Evolutionary conservation across 2,113 vertebrate species (phyloP), one percentile per base, ranked within the genome.

Genomic region (Hystrix brachyura): DNA sequence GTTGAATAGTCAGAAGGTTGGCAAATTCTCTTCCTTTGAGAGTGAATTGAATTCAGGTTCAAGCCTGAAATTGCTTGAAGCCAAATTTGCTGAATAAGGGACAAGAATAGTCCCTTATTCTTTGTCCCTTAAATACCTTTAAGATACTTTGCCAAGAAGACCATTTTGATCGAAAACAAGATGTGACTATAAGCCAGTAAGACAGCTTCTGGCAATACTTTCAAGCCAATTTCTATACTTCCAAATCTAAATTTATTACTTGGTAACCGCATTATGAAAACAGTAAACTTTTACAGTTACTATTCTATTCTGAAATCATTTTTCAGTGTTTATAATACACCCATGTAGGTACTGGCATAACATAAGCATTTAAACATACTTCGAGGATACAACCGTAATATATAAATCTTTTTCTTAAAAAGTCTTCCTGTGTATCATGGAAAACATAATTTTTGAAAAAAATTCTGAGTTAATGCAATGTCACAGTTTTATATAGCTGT

Each of bases 1-100:
- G 60, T 86, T 87, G 94, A 90, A 71, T 60, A 94, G 82, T 96
- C 65, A 91, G 59, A 74, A 87, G 80, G 48, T 87, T 97, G 96
- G 94, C 80, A 94, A 85, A 51, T 80, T 53, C 69, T 69, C 19
- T 57, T 87, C 62, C 57, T 96, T 81, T 89, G 51, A 92, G 69
- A 87, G 38, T 59, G 62, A 95, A 74, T 94, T 96, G 62, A 95
- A 74, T 94, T 96, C 81, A 64, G 10, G 71, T 86, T 74, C 38
- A 27, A 96, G 59, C 59, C 72, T 43, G 19, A 51, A 67, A 15
- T 78, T 87, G n/a, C n/a, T 94, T 83, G 29, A 87, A 94, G 80
- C 88, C 87, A 71, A 91, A 91, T 90, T 64, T 69, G 79, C 57
- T 87, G 62, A 96, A 74, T 93, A 84, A 88, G n/a, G 59, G 55